Evolutionary conservation across 2,797 vertebrate genomes (phyloP), one percentile per base, ranked within the genome.

Genomic region (Oreortyx pictus): DNA sequence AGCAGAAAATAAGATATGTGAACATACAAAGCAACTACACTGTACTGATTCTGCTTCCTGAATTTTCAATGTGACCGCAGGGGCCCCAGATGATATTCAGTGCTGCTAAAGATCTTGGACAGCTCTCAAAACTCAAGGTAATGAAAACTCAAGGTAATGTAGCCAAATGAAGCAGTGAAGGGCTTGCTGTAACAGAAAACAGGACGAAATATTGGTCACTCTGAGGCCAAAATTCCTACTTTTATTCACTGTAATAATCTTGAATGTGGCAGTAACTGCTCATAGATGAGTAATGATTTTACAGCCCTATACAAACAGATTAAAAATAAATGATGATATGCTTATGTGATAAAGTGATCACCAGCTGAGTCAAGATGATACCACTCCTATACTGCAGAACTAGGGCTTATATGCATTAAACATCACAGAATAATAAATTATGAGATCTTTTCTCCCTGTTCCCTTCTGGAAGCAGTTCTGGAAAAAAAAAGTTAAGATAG

Each of bases 101-200:
- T 50, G 98, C 99, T 92, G 99, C 99, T 96, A 99, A 99, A 98
- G 99, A 99, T 96, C 98, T 99, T 90, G 99, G 99, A 96, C 99
- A 99, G 67, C 97, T 99, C 95, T 99, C 99, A 93, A 99, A 99
- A 98, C 98, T 99, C 93, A 99, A 99, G 99, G 99, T 99, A 98
- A 97, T 64, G 77, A 93, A 99, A 99, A 98, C 98, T 99, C 93
- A 99, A 99, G 99, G 99, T 99, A 98, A 97, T 64, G 77, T 68
- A 81, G 73, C 79, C 87, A 93, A 79, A 90, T 33, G 39, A 71
- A 86, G 31, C 68, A 67, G 23, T 67, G 72, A 82, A 47, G 39
- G 47, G 60, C 44, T 65, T 79, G 15, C 0, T 4, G 8, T 72
- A 54, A 65, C 29, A 41, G 37, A 50, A 54, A 72, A 80, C 33